These are phyloP conservation scores for Pachycephus smyrnensis DNA, from an alignment of 2,888 invertebrate genomes.

Conservation along the genomic window DNA sequence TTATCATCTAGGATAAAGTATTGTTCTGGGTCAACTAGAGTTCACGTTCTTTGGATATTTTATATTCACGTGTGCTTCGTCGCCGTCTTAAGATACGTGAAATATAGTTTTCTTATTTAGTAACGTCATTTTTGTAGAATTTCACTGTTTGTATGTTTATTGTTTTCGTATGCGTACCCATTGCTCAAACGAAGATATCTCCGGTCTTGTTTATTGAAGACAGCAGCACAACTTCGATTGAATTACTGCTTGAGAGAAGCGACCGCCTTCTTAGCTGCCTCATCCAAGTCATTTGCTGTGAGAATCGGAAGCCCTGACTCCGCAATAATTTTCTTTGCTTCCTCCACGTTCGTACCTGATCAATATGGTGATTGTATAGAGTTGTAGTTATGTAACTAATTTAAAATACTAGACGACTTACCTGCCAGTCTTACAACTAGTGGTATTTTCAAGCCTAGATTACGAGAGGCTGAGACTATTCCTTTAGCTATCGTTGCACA, in stretches of 20 bases:
- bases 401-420: slow-evolving; percentile 42
- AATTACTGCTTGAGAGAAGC: slow-evolving; percentile 28
- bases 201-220: background rate
- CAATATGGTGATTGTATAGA: slow-evolving; percentile 1
- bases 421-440: slow-evolving; percentile 96
- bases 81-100: background rate
- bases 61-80: background rate
- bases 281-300: slow-evolving; percentile 88
- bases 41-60: background rate
- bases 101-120: background rate
- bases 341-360: slow-evolving; percentile 83
- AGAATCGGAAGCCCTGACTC: slow-evolving; percentile 87
- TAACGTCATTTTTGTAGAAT: background rate
- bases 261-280: slow-evolving; percentile 93
- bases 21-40: background rate
- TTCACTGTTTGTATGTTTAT: background rate
- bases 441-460: slow-evolving; percentile 84
- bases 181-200: background rate
- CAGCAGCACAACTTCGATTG: background rate
- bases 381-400: background rate
- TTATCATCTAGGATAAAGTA: background rate
- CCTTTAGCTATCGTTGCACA: slow-evolving; percentile 97
- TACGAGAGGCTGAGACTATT: slow-evolving; percentile 88
- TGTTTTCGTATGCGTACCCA: background rate
- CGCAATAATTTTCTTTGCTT: slow-evolving; percentile 85